Evolutionary conservation across 2,888 invertebrate species (phyloP).

Genomic region (Mesoligia furuncula): DNA sequence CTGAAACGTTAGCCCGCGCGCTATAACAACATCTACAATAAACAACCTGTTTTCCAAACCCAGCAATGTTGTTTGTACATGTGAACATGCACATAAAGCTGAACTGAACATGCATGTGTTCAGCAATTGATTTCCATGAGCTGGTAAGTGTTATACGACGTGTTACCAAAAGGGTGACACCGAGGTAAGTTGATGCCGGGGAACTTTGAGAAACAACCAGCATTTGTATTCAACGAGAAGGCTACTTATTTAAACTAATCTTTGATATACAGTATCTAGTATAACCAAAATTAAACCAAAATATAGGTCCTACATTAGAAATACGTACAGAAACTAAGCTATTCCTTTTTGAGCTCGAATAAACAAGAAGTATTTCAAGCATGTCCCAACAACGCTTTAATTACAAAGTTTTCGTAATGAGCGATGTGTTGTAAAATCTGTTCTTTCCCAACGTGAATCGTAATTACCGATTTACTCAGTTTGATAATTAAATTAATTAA

Average conservation of each 20-base stretch:
- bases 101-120: neutral
- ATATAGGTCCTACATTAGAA: neutral
- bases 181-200: neutral
- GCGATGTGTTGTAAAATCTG: constrained; percentile 27
- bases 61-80: neutral
- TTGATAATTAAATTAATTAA: constrained; percentile 41
- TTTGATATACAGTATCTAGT: neutral
- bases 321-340: neutral
- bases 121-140: neutral
- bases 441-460: constrained; percentile 38
- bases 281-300: neutral
- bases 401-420: constrained; percentile 29
- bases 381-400: constrained; percentile 17
- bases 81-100: neutral
- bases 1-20: neutral
- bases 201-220: neutral
- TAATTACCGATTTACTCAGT: constrained; percentile 43
- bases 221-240: neutral
- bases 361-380: constrained; percentile 2
- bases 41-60: neutral
- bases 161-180: neutral
- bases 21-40: neutral
- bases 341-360: neutral
- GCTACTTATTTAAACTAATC: neutral
- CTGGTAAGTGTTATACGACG: neutral